These are phyloP conservation scores for Sinonovacula constricta DNA, from an alignment of 1,140 invertebrate genomes.

Conservation along the genomic window DNA sequence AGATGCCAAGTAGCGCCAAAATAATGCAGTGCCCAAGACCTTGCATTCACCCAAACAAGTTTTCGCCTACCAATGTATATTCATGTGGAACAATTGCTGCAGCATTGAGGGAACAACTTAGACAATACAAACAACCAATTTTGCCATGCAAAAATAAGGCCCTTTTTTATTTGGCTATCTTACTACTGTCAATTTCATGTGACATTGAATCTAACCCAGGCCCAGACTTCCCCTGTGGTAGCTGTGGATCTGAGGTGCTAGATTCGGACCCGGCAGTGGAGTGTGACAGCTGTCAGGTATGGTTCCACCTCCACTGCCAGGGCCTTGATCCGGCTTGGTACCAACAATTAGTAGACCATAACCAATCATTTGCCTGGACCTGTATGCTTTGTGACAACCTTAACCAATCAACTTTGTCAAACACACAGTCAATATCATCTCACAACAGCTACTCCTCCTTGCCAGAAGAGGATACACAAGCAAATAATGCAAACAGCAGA, in stretches of 20 bases:
- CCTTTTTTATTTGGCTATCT: not conserved
- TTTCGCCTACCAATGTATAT: not conserved
- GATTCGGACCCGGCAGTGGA: not conserved
- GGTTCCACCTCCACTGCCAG: not conserved
- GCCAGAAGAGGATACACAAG: no score
- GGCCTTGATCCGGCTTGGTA: not conserved
- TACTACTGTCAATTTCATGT: not conserved
- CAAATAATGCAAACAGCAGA: no score
- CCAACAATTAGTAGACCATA: no score
- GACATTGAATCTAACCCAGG: constrained; percentile 1
- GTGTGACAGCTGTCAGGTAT: not conserved
- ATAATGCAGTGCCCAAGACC: not conserved
- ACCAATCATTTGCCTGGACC: no score
- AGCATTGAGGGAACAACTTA: not conserved
- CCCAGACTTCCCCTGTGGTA: not conserved
- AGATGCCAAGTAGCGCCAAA: not conserved
- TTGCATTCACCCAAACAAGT: not conserved
- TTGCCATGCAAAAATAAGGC: not conserved
- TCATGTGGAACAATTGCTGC: not conserved
- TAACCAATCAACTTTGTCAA: not conserved
- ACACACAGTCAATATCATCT: not conserved
- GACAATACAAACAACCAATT: not conserved
- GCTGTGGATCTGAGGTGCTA: not conserved
- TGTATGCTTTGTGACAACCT: no score
- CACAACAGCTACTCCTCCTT: not conserved